Evolutionary conservation across 2,888 invertebrate genomes (phyloP).

Genomic region (Phlogophora meticulosa): DNA sequence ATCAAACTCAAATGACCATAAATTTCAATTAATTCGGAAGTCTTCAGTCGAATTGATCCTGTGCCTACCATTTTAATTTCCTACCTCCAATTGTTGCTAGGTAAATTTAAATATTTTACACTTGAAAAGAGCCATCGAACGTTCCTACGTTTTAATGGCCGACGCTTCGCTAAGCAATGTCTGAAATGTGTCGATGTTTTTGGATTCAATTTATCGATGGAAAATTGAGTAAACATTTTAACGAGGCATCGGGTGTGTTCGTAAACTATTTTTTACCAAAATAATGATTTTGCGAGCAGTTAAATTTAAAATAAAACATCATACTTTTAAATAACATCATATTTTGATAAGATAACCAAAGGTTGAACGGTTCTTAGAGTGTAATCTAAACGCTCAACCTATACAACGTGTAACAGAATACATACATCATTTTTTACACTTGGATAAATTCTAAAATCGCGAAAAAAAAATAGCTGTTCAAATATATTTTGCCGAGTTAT

Average conservation of each 20-base stretch:
- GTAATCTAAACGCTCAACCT: no score
- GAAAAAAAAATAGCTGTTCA: no score
- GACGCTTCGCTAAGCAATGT: conserved; percentile 44
- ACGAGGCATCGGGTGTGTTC: neutral
- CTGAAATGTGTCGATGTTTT: conserved; percentile 59
- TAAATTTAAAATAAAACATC: no score
- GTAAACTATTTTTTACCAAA: conserved; percentile 12
- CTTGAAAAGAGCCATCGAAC: conserved; percentile 81
- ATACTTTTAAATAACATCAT: no score
- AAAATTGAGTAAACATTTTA: conserved; percentile 32
- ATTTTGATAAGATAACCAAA: neutral
- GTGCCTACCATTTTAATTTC: conserved; percentile 51
- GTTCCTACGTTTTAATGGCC: conserved; percentile 85
- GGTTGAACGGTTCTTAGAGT: neutral
- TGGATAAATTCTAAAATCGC: no score
- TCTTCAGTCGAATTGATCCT: conserved; percentile 68
- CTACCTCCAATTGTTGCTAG: conserved; percentile 78
- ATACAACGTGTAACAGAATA: no score
- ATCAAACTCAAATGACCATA: conserved; percentile 63
- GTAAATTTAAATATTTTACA: conserved; percentile 88
- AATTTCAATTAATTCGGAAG: conserved; percentile 82
- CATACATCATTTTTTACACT: no score
- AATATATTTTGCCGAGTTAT: no score
- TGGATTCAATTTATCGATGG: conserved; percentile 46
- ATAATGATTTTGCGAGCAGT: neutral